These are phyloP conservation scores for Heliocidaris tuberculata DNA, from an alignment of 35 echinoderm and acorn worm species.

Conservation along the genomic window DNA sequence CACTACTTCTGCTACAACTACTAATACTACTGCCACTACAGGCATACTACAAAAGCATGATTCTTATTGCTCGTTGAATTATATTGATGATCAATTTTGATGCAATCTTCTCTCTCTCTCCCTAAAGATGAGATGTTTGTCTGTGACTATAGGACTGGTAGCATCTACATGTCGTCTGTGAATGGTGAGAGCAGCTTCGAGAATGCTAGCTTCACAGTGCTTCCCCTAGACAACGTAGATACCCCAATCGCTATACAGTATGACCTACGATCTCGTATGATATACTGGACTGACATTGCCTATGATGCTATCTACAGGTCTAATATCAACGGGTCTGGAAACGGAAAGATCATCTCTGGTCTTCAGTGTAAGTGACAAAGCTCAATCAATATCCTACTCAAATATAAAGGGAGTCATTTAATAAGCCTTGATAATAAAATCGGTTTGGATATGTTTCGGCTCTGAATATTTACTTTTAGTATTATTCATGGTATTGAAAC, in stretches of 20 bases:
- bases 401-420: too few relatives aligned
- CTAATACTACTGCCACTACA: too few relatives aligned
- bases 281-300: conserved; percentile 34
- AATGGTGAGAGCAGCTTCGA: neutral
- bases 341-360: neutral
- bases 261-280: neutral
- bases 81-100: too few relatives aligned
- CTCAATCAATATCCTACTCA: too few relatives aligned
- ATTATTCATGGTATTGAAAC: too few relatives aligned
- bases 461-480: too few relatives aligned
- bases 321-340: neutral
- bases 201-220: neutral
- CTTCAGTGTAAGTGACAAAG: conserved; percentile 2
- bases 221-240: neutral
- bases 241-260: conserved; percentile 13
- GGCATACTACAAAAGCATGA: too few relatives aligned
- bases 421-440: too few relatives aligned
- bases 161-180: conserved; percentile 25
- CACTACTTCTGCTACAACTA: too few relatives aligned
- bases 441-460: too few relatives aligned
- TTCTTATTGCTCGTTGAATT: too few relatives aligned
- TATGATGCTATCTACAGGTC: conserved; percentile 6
- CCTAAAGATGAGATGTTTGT: conserved; percentile 35
- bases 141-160: neutral
- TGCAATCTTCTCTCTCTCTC: too few relatives aligned